These are phyloP conservation scores for Candoia aspera DNA, from an alignment of 2,113 vertebrate genomes.

Conservation along the genomic window DNA sequence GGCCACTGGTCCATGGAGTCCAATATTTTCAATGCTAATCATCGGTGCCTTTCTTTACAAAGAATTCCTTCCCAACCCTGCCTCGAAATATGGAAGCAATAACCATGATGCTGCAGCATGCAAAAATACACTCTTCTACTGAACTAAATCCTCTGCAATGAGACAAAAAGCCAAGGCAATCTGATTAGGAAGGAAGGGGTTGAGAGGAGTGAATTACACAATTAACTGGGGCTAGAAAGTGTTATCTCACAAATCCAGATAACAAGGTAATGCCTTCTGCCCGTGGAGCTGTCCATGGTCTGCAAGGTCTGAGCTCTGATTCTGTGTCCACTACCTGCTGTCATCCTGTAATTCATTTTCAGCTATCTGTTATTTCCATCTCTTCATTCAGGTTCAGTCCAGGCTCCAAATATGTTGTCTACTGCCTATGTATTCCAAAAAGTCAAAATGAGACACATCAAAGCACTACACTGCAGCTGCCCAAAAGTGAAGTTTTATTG, in stretches of 20 bases:
- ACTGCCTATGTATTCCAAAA: background rate
- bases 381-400: background rate
- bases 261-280: conserved; percentile 1
- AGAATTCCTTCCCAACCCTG: background rate
- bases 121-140: background rate
- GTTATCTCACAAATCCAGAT: background rate
- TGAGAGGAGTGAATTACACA: background rate
- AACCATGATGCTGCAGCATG: background rate
- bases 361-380: background rate
- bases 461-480: background rate
- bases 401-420: background rate
- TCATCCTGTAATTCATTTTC: background rate
- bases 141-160: background rate
- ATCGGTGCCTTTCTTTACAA: background rate
- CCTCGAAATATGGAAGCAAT: background rate
- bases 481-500: background rate
- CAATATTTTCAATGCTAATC: background rate
- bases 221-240: background rate
- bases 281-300: conserved; percentile 33
- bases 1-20: background rate
- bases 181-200: background rate
- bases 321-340: background rate
- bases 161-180: background rate
- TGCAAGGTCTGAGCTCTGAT: background rate
- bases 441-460: background rate